Base-by-base conservation (phyloP, 2,888 invertebrate genomes). In the Dynastes grantii region DNA sequence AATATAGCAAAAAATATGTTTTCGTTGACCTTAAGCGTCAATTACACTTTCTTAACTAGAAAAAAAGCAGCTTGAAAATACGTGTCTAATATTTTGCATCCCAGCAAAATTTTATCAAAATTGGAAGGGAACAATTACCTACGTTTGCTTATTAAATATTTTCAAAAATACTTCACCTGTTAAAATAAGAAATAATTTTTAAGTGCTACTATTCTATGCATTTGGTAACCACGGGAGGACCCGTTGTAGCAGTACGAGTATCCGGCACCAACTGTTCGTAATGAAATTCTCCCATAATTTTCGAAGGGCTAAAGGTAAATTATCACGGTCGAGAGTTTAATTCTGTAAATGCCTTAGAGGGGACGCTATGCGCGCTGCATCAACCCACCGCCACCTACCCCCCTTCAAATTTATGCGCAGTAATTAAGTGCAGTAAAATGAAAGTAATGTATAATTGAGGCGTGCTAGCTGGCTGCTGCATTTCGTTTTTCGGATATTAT, bases 291-390 rank as follows among this genome's bases (percentile, higher is more conserved):
- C 68, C 78, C 78, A 78, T 80, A 81, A 81, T 81, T 76, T 80
- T 79, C 77, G 79, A 78, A 79, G 76, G 80, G 80, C 78, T 81
- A 80, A 81, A 81, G 80, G 81, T 80, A 78, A 81, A 81, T 80
- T 80, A 81, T 80, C 80, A 80, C 51, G 76, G 76, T 67, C 67
- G 65, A 76, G 67, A 37, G 76, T 76, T 76, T 76, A 76, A 76
- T 76, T 67, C 76, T 76, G 68, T 37, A 76, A 76, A 67, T 76
- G 76, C 76, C 76, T 65, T 32, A 55, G 29, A 45, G 75, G 75
- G 76, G 67, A 22, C 53, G 76, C 76, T 53, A 16, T 61, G 22
- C 58, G 13, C 55, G 65, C 67, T 55, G 67, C 76, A 55, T 22
- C 67, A 8, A 11, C 45, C 45, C 8, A 9, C 45, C 45, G 9